A percentile compares a stretch with the other conserved stretches of the same genome.
phyloP scores from a whole-genome alignment of 2,888 invertebrate genomes.

The Cylloceria caligata region DNA sequence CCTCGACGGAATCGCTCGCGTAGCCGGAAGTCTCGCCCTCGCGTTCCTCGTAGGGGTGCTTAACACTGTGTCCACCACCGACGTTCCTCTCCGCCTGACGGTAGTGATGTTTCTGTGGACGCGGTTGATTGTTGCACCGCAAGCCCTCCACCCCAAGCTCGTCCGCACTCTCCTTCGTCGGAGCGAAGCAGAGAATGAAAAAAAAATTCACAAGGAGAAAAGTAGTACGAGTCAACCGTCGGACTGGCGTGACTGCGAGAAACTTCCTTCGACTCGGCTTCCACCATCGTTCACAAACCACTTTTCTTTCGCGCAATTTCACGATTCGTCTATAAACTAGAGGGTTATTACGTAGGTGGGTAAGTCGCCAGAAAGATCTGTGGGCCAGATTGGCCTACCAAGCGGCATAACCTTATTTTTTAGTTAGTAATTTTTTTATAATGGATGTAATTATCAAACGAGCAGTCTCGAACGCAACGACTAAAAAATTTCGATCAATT shows the following conservation, averaged over 20 bases:
- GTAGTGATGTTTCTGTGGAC: constrained; percentile 77
- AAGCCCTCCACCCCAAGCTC: constrained; percentile 75
- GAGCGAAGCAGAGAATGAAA: constrained; percentile 18
- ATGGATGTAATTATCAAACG: background rate
- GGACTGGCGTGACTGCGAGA: constrained; percentile 54
- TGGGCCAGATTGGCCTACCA: constrained; percentile 29
- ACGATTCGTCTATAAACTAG: constrained; percentile 39
- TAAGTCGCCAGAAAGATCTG: constrained; percentile 39
- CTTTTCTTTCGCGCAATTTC: constrained; percentile 40
- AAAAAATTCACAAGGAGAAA: constrained; percentile 30
- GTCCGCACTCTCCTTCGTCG: constrained; percentile 65
- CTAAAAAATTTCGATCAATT: background rate
- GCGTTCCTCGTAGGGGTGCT: constrained; percentile 77
- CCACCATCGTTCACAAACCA: background rate
- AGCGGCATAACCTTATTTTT: background rate
- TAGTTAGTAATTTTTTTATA: constrained; percentile 1
- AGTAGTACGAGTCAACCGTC: constrained; percentile 62
- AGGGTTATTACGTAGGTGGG: constrained; percentile 25
- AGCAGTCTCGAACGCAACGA: background rate
- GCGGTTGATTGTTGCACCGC: constrained; percentile 80
- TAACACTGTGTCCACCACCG: constrained; percentile 61
- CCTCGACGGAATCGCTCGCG: constrained; percentile 90
- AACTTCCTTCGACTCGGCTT: constrained; percentile 19
- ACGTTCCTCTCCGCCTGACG: constrained; percentile 73
- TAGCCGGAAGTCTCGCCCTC: constrained; percentile 91